These are phyloP conservation scores for Mimumesa dahlbomi DNA, from an alignment of 2,888 invertebrate species.

Conservation along the genomic window DNA sequence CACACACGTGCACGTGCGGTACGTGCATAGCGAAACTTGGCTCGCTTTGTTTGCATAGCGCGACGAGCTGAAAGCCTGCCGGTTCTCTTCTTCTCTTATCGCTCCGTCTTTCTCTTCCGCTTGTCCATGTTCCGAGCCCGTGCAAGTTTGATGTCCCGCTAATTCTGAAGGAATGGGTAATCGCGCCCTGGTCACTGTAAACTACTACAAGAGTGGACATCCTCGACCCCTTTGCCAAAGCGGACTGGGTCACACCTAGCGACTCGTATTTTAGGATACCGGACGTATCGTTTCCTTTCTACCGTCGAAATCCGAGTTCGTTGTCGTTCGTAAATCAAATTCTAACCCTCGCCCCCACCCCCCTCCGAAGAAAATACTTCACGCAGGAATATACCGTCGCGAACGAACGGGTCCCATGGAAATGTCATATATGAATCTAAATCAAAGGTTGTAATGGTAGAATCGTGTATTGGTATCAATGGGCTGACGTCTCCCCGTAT, in stretches of 20 bases:
- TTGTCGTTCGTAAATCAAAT: too few relatives aligned
- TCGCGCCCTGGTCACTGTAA: slow-evolving; percentile 57
- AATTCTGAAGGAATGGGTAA: slow-evolving; percentile 77
- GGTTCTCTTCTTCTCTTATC: slow-evolving; percentile 45
- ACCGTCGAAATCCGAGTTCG: too few relatives aligned
- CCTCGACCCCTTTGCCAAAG: slow-evolving; percentile 40
- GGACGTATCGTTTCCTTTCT: too few relatives aligned
- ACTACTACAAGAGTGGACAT: slow-evolving; percentile 36
- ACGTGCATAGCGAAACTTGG: slow-evolving; percentile 20
- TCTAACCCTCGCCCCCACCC: too few relatives aligned
- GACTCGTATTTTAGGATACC: slow-evolving; percentile 3
- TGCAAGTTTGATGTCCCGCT: slow-evolving; percentile 68
- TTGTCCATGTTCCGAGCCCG: slow-evolving; percentile 28
- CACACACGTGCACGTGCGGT: slow-evolving; percentile 4
- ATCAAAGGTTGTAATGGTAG: too few relatives aligned
- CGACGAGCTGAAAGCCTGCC: slow-evolving; percentile 46
- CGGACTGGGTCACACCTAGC: slow-evolving; percentile 32
- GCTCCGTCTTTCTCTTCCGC: slow-evolving; percentile 48
- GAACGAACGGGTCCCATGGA: too few relatives aligned
- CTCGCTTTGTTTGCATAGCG: slow-evolving; percentile 54
- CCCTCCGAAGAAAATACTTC: too few relatives aligned
- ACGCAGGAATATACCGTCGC: too few relatives aligned
- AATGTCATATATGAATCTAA: too few relatives aligned
- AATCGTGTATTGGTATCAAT: too few relatives aligned
- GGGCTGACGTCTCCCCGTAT: too few relatives aligned